Evolutionary conservation across 2,888 invertebrate genomes (phyloP).

Genomic region (Tanaodytes sp.): DNA sequence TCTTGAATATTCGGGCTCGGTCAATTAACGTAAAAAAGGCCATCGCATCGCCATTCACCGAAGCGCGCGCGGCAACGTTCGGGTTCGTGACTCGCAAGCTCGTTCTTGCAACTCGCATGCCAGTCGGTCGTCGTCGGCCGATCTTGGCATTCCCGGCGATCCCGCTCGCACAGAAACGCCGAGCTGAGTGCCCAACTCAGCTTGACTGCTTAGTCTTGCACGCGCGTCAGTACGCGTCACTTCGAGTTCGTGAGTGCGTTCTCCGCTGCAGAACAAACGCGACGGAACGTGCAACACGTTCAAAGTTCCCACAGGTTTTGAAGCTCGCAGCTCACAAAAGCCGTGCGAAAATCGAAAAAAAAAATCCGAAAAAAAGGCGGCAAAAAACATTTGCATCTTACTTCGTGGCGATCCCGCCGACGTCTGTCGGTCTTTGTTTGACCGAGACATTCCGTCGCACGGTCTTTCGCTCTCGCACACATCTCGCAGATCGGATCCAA

Average conservation of each 20-base stretch:
- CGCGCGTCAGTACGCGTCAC: conserved; percentile 37
- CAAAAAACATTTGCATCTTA: neutral
- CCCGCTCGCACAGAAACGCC: conserved; percentile 20
- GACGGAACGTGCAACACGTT: neutral
- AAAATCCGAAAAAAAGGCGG: neutral
- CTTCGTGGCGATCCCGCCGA: conserved; percentile 1
- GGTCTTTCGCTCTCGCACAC: conserved; percentile 20
- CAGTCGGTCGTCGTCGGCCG: conserved; percentile 33
- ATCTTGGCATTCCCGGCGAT: conserved; percentile 43
- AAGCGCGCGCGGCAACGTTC: conserved; percentile 29
- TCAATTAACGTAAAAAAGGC: conserved; percentile 35
- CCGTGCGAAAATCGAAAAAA: conserved; percentile 1
- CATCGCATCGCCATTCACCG: conserved; percentile 41
- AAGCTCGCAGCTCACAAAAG: neutral
- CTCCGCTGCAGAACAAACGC: neutral
- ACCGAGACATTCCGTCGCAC: conserved; percentile 26
- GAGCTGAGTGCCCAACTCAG: too few species aligned
- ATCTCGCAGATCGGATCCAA: conserved; percentile 2
- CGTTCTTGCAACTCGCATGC: conserved; percentile 27
- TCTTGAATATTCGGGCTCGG: conserved; percentile 34
- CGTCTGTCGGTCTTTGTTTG: conserved; percentile 23
- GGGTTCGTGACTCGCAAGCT: conserved; percentile 25
- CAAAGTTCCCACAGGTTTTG: conserved; percentile 2
- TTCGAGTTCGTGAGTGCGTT: conserved; percentile 13
- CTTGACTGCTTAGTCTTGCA: conserved; percentile 31